These are phyloP conservation scores for Neosilurus mollespiculum DNA, from an alignment of 2,797 vertebrate genomes.

Conservation along the genomic window DNA sequence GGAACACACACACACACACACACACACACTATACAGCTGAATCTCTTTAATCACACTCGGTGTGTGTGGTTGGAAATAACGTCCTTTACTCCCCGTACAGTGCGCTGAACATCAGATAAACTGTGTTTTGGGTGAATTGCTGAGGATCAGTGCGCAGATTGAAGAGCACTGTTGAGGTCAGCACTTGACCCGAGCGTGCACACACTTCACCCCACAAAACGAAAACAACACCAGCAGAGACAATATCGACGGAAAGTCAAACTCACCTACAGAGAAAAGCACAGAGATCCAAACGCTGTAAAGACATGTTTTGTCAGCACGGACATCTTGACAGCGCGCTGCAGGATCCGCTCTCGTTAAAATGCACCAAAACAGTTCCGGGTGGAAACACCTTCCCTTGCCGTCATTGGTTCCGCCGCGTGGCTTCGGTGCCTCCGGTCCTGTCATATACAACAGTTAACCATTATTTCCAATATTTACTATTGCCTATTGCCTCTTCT, in stretches of 20 bases:
- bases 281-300: neutral
- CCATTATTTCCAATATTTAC: too few relatives aligned
- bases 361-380: conserved; percentile 52
- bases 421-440: neutral
- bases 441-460: neutral
- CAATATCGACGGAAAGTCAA: neutral
- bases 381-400: conserved; percentile 24
- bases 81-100: neutral
- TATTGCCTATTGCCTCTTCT: too few relatives aligned
- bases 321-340: conserved; percentile 13
- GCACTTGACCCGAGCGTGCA: neutral
- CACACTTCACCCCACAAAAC: neutral
- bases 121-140: neutral
- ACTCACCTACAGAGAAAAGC: conserved; percentile 27
- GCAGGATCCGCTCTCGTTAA: neutral
- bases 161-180: neutral
- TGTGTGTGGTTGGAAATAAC: neutral
- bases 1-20: neutral
- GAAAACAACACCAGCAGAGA: neutral
- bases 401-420: conserved; percentile 24
- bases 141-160: neutral
- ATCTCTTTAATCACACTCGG: too few relatives aligned
- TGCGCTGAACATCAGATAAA: neutral
- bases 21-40: neutral
- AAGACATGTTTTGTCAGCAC: neutral